Percentiles rank a stretch among this genome's conserved stretches.
Evolutionary conservation across 2,888 invertebrate species (phyloP).

Genomic region (Cephus pygmeus): DNA sequence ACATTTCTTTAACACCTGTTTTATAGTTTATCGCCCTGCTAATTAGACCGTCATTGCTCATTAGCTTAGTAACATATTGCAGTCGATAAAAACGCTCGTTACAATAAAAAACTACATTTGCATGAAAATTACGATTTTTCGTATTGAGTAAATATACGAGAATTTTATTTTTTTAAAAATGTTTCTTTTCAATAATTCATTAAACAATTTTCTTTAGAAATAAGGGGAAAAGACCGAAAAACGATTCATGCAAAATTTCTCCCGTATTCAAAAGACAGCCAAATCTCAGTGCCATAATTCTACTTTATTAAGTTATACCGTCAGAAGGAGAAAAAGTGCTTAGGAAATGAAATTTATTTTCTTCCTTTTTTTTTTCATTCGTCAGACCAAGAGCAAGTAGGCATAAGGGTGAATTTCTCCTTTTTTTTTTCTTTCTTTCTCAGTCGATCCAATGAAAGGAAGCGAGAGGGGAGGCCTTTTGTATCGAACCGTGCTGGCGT

Average conservation of each 20-base stretch:
- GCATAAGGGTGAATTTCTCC: background rate
- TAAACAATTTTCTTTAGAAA: background rate
- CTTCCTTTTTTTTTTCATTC: background rate
- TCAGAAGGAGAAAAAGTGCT: background rate
- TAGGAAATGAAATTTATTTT: background rate
- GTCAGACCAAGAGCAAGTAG: background rate
- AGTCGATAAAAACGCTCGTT: background rate
- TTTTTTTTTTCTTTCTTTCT: background rate
- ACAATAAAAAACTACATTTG: no score
- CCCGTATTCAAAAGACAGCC: background rate
- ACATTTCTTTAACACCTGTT: background rate
- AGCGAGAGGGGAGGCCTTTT: background rate
- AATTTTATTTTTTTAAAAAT: background rate
- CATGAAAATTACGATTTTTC: background rate
- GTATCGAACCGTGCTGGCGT: slow-evolving; percentile 1
- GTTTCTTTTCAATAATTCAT: background rate
- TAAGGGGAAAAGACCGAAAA: background rate
- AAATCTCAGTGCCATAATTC: background rate
- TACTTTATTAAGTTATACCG: background rate
- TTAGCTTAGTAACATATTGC: background rate
- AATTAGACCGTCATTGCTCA: background rate
- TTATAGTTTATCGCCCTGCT: background rate
- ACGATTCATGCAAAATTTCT: background rate
- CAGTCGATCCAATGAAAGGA: background rate
- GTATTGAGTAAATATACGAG: background rate